Base-by-base conservation (phyloP, 2,888 invertebrate species). In the Tigriopus californicus region DNA sequence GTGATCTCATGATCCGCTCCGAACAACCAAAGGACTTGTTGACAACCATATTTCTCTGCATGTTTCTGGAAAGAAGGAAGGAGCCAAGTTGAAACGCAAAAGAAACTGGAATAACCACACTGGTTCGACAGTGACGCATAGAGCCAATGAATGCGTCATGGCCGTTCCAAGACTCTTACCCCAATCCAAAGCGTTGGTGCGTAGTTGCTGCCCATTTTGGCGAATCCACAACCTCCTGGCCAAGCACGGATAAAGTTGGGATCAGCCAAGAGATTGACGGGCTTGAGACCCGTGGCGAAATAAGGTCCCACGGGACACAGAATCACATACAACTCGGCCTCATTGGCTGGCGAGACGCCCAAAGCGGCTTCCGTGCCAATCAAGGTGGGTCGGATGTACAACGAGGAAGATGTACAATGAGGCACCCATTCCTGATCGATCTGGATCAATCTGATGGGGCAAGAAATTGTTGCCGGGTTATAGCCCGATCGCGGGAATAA, bases 381-480 rank as follows among this genome's bases (percentile, higher is more conserved):
- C 58, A 94, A 74, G 11, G 95, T 92, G 33, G 98, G 98, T 66
- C 98, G 78, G 65, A 99, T 82, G 70, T 99, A 99, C 44, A 99
- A 78, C 66, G 94, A 91, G 66, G 89, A 84, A 44, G 85, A 78
- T 67, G 85, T 83, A 11, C 84, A 81, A 70, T 89, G 84, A 8
- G 98, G 98, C 10, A 98, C 92, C 97, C 97, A 98, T 73, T 94
- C 94, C 67, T 87, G 85, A 70, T 98, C 98, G 63, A 98, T 82
- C 67, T 82, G 80, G 60, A 99, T 75, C 62, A 97, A 76, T 66
- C 89, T 79, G 3, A 33, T 79, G 3, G 8, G 33, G 8, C 33
- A 33, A 33, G 33, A 33, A 33, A 5, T 33, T 33, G 33, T n/a
- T n/a, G n/a, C n/a, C n/a, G n/a, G n/a, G n/a, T n/a, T n/a, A n/a